Evolutionary conservation across 2,113 vertebrate genomes (phyloP).

Genomic region (Electrona antarctica): DNA sequence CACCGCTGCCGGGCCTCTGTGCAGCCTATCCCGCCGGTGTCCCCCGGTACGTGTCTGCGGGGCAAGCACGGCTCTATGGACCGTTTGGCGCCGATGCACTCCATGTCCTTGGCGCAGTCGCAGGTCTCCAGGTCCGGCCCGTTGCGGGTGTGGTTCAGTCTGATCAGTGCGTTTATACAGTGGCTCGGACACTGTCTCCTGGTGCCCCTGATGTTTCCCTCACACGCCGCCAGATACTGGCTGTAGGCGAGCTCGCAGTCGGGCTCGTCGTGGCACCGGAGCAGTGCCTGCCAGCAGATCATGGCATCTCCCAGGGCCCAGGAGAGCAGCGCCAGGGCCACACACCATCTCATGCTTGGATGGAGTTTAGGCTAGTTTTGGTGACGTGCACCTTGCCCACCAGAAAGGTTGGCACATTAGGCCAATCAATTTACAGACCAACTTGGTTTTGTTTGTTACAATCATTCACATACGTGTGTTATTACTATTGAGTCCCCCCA

Average conservation of each 20-base stretch:
- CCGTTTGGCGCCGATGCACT: slow-evolving; percentile 72
- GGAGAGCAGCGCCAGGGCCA: slow-evolving; percentile 66
- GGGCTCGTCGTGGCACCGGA: slow-evolving; percentile 78
- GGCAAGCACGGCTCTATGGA: slow-evolving; percentile 82
- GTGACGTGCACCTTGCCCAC: slow-evolving; percentile 54
- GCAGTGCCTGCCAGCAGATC: slow-evolving; percentile 80
- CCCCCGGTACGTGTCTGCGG: slow-evolving; percentile 68
- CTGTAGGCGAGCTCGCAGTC: slow-evolving; percentile 79
- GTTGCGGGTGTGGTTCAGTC: slow-evolving; percentile 77
- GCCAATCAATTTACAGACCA: neutral
- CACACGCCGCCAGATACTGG: slow-evolving; percentile 77
- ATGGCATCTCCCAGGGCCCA: slow-evolving; percentile 69
- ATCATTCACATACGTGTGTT: slow-evolving; percentile 8
- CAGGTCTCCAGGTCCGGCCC: slow-evolving; percentile 81
- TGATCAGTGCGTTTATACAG: slow-evolving; percentile 78
- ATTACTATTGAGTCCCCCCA: neutral
- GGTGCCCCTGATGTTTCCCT: slow-evolving; percentile 69
- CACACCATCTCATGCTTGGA: slow-evolving; percentile 73
- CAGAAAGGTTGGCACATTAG: slow-evolving; percentile 42
- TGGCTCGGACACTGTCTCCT: slow-evolving; percentile 80
- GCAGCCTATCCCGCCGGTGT: slow-evolving; percentile 77
- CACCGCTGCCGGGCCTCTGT: slow-evolving; percentile 81
- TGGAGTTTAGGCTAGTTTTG: slow-evolving; percentile 40
- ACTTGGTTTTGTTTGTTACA: neutral
- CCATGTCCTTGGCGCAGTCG: slow-evolving; percentile 74